Conservation (phyloP, 2,888 invertebrate species). For the Leptopterna dolabrata region DNA sequence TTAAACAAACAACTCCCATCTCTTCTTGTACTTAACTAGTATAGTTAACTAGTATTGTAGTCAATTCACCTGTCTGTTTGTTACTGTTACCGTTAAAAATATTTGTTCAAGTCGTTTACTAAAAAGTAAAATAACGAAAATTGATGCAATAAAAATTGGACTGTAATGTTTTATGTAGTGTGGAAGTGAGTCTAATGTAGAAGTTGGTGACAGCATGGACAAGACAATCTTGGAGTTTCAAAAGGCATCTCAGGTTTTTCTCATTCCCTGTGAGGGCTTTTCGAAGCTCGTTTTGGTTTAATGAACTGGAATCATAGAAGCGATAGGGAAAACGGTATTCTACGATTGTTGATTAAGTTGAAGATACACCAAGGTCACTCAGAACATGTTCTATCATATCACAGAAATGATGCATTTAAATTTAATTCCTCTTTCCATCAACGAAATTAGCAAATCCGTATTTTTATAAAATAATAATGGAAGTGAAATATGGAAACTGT, state of each 20-base stretch:
- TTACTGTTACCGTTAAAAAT: neutral
- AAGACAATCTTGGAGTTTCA: slow-evolving; percentile 6
- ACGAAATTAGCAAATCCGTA: slow-evolving; percentile 10
- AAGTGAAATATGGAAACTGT: neutral
- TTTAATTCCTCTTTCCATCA: slow-evolving; percentile 2
- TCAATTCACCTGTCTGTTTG: neutral
- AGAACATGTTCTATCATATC: slow-evolving; percentile 22
- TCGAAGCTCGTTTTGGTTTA: neutral
- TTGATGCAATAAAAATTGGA: neutral
- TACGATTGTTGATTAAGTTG: neutral
- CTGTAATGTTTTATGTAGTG: neutral
- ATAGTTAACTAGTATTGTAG: neutral
- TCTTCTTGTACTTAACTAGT: neutral
- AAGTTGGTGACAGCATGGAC: neutral
- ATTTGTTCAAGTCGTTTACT: neutral
- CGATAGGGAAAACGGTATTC: neutral
- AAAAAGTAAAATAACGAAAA: slow-evolving; percentile 5
- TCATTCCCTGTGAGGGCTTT: neutral
- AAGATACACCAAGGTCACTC: neutral
- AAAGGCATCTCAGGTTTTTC: neutral
- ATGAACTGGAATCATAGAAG: neutral
- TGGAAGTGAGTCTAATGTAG: neutral
- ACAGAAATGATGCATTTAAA: slow-evolving; percentile 35
- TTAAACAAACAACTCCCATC: neutral
- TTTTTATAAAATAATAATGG: slow-evolving; percentile 13